These are phyloP conservation scores for Sterna hirundo DNA, from an alignment of 2,113 vertebrate genomes.

Conservation along the genomic window DNA sequence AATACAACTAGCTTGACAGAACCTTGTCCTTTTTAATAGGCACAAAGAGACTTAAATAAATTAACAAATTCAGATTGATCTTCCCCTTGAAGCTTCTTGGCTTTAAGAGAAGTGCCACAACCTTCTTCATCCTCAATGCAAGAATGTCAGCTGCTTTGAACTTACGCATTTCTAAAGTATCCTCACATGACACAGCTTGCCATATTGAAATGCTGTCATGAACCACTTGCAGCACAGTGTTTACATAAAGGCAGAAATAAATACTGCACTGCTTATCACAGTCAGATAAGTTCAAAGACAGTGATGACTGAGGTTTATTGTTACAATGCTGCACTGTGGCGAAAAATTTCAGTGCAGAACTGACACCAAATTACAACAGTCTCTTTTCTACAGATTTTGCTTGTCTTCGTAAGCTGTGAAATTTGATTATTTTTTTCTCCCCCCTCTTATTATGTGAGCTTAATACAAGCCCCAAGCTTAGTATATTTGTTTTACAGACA, in stretches of 20 bases:
- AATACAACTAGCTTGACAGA: not conserved
- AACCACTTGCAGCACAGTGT: constrained; percentile 17
- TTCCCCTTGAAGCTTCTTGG: constrained; percentile 5
- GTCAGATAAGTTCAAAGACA: constrained; percentile 14
- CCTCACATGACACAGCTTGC: constrained; percentile 20
- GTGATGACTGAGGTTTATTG: constrained; percentile 15
- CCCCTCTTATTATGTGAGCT: not conserved
- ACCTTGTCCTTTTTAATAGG: not conserved
- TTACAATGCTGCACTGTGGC: not conserved
- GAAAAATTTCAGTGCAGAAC: not conserved
- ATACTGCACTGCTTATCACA: not conserved
- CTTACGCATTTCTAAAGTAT: constrained; percentile 19
- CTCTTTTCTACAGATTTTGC: not conserved
- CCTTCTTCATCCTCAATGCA: not conserved
- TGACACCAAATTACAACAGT: not conserved
- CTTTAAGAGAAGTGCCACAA: not conserved
- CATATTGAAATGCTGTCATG: not conserved
- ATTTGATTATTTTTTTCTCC: not conserved
- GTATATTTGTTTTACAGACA: not conserved
- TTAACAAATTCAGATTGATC: constrained; percentile 15
- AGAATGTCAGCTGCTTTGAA: constrained; percentile 19
- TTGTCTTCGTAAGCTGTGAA: not conserved
- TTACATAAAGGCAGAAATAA: constrained; percentile 52
- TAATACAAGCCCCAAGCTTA: not conserved
- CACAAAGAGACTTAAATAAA: not conserved